Base-by-base conservation (phyloP, 2,113 vertebrate genomes). In the Oriolus oriolus region DNA sequence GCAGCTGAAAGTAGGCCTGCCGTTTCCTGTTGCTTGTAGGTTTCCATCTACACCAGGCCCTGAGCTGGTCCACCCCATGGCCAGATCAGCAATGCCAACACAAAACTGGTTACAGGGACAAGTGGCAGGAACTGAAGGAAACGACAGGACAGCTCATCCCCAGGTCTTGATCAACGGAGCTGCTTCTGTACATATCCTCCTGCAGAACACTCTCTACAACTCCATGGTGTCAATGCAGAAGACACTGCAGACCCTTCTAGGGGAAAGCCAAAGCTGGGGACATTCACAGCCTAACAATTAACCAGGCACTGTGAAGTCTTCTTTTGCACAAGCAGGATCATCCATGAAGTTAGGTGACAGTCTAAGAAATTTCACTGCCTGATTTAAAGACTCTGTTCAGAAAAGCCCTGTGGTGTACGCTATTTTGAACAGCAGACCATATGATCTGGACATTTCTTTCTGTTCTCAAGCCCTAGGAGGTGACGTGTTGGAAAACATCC, bases 171-270 rank as follows among this genome's bases (percentile, higher is more conserved):
- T 13, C 35, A 82, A 9, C 8, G 10, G 11, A 79, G 18, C n/a
- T 16, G 13, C 21, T 27, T 65, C 63, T 3, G 2, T 23, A 26
- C 50, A 21, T 7, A 33, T 6, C 10, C 16, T 57, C 18, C 56
- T 66, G 37, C 27, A 81, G 39, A 69, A 61, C 0, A 4, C 22
- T 31, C 6, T 4, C 79, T 73, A 9, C 53, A 87, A 33, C 20
- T 15, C 39, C 4, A 1, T 4, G 22, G 18, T 11, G 3, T n/a
- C 0, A 0, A 24, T 71, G 65, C 60, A 63, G 54, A 83, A 21
- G 45, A 45, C 21, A 16, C 7, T 54, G 76, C 21, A 82, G 65
- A 56, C 11, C 9, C 49, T 80, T 65, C 75, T 83, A 45, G 12
- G 7, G 53, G 30, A 59, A 95, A 50, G 41, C 31, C 31, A 52